Evolutionary conservation across 2,797 vertebrate species (phyloP).

Genomic region (Cirrhinus molitorella): DNA sequence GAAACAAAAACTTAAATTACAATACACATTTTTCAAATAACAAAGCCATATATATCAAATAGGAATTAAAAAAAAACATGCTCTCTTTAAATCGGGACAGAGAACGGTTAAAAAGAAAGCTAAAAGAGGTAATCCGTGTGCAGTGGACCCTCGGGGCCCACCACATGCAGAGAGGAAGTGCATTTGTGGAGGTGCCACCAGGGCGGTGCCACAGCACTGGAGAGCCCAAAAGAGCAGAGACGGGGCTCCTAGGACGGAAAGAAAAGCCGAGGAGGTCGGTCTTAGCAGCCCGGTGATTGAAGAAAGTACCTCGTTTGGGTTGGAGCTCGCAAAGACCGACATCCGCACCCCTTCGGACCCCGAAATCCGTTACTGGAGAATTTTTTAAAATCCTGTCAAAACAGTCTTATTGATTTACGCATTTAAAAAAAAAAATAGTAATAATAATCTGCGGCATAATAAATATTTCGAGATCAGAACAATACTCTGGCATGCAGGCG

Average conservation of each 20-base stretch:
- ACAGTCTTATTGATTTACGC: constrained; percentile 76
- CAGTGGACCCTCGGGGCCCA: constrained; percentile 66
- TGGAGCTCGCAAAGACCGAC: constrained; percentile 69
- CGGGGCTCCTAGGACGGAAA: constrained; percentile 55
- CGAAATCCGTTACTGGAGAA: constrained; percentile 71
- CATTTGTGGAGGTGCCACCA: constrained; percentile 68
- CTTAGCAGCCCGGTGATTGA: constrained; percentile 66
- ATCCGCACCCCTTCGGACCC: constrained; percentile 54
- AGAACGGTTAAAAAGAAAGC: constrained; percentile 71
- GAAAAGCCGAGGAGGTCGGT: constrained; percentile 48
- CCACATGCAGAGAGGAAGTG: constrained; percentile 72
- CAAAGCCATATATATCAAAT: constrained; percentile 84
- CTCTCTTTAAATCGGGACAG: constrained; percentile 78
- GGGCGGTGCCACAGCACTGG: constrained; percentile 64
- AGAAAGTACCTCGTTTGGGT: constrained; percentile 86
- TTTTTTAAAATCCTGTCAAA: constrained; percentile 75
- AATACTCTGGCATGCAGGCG: constrained; percentile 84
- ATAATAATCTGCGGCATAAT: constrained; percentile 72
- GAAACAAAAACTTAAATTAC: constrained; percentile 83
- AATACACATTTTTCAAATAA: constrained; percentile 84
- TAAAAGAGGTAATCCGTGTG: constrained; percentile 79
- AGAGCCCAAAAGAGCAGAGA: constrained; percentile 70
- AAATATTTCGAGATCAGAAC: constrained; percentile 81
- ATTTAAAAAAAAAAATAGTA: constrained; percentile 67
- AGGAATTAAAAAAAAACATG: constrained; percentile 76